Evolutionary conservation across 2,888 invertebrate genomes (phyloP), one percentile per base, ranked within the genome.

Genomic region (Caenorhabditis uteleia): DNA sequence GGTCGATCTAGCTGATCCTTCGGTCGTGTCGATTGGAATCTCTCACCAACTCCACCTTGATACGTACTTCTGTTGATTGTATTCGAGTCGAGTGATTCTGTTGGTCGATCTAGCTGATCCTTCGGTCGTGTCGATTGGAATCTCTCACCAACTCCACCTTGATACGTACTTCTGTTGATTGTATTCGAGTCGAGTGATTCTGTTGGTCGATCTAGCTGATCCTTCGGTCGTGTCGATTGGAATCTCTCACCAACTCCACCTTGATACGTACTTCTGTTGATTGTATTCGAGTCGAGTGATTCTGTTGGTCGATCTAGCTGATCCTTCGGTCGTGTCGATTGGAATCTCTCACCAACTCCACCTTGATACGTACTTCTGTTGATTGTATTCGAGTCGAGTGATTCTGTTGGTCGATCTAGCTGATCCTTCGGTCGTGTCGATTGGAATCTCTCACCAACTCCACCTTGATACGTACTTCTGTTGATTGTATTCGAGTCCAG

Each of bases 281-380:
- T 43, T 16, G 51, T 51, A 14, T 25, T 42, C 8, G 39, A 39
- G 25, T 51, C 51, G 2, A 51, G 6, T 2, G 51, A 26, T 25
- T 51, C 51, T n/a, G n/a, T 43, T n/a, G 51, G 43, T 31, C 33
- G 29, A 25, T 51, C 51, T 16, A 51, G 21, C 16, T 16, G 16
- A 34, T 51, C 51, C 20, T 51, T 51, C 8, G 51, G 51, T 12
- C 51, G 21, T 4, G 33, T 34, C 10, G 51, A 33, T 14, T 39
- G 40, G 26, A 34, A 51, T 25, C 51, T 42, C 14, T 51, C 51
- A 1, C 51, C 51, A 23, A 31, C 25, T 8, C 51, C 51, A 25
- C 51, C 51, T 51, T 51, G 51, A 43, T 51, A 51, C 10, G 51
- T 51, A 3, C 33, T 25, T 16, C 51, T 31, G 16, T 51, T 51